phyloP scores from a whole-genome alignment of 2,113 vertebrate genomes.

The Myocastor coypus region DNA sequence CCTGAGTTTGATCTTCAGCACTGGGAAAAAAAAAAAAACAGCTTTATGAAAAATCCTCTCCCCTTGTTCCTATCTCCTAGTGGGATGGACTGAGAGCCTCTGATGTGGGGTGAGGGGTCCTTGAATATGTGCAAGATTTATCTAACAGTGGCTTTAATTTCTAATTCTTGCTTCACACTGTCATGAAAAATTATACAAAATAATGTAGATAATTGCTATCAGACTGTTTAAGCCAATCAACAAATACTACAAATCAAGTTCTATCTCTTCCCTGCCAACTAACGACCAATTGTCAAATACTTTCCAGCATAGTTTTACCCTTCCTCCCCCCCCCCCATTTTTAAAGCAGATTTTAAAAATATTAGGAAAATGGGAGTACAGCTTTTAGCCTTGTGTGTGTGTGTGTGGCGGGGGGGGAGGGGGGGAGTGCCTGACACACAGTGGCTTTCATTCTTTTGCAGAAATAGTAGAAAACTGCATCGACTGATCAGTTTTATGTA shows the following conservation, averaged over 20 bases:
- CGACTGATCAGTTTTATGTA: conserved; percentile 86
- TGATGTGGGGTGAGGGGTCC: neutral
- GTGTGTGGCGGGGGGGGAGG: conserved; percentile 80
- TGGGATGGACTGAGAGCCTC: neutral
- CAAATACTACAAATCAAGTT: neutral
- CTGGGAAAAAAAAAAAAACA: neutral
- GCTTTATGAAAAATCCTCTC: neutral
- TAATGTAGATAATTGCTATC: neutral
- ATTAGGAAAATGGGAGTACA: conserved; percentile 84
- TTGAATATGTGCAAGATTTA: neutral
- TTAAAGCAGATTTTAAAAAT: too few species aligned
- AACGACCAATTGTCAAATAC: neutral
- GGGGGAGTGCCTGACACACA: conserved; percentile 86
- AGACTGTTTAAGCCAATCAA: neutral
- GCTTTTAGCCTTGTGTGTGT: conserved; percentile 86
- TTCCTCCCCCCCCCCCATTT: too few species aligned
- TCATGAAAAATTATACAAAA: neutral
- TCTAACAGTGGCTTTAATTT: neutral
- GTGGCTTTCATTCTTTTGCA: conserved; percentile 88
- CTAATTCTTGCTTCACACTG: neutral
- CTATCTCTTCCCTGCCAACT: neutral
- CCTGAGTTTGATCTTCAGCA: too few species aligned
- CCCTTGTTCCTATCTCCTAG: neutral
- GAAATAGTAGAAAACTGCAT: conserved; percentile 87
- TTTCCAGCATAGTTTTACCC: too few species aligned